phyloP scores from a whole-genome alignment of 2,113 vertebrate species.

The Neoarius graeffei region DNA sequence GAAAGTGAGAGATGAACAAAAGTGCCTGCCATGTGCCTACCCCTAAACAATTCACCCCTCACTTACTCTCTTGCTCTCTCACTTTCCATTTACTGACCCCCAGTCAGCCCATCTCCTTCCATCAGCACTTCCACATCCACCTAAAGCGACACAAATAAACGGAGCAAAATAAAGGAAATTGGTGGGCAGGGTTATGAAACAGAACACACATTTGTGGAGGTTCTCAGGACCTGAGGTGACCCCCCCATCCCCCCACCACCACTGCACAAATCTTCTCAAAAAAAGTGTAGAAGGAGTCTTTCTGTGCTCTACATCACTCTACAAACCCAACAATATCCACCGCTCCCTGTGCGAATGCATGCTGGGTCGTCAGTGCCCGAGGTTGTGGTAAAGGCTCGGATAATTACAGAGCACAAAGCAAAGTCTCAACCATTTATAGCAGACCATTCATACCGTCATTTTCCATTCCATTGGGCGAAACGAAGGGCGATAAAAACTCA shows the following conservation, averaged over 20 bases:
- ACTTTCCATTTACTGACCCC: conserved; percentile 57
- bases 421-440: background rate
- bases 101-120: conserved; percentile 13
- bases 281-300: conserved; percentile 45
- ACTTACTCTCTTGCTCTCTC: conserved; percentile 10
- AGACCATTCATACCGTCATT: background rate
- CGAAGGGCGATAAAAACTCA: background rate
- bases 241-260: conserved; percentile 23
- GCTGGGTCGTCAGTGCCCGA: conserved; percentile 48
- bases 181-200: conserved; percentile 28
- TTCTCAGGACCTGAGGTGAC: conserved; percentile 73
- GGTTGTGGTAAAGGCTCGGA: conserved; percentile 26
- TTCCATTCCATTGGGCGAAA: conserved; percentile 14
- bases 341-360: conserved; percentile 4
- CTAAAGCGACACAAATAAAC: conserved; percentile 40
- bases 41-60: conserved; percentile 64
- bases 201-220: conserved; percentile 45
- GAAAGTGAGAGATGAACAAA: conserved; percentile 76
- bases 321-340: conserved; percentile 19
- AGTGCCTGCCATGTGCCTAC: conserved; percentile 65
- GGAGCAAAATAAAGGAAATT: conserved; percentile 40
- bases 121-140: conserved; percentile 7
- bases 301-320: background rate
- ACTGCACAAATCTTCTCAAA: conserved; percentile 58
- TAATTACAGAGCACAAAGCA: conserved; percentile 36